phyloP scores from a whole-genome alignment of 53 echinoderm and acorn worm species.

The Arbacia lixula region DNA sequence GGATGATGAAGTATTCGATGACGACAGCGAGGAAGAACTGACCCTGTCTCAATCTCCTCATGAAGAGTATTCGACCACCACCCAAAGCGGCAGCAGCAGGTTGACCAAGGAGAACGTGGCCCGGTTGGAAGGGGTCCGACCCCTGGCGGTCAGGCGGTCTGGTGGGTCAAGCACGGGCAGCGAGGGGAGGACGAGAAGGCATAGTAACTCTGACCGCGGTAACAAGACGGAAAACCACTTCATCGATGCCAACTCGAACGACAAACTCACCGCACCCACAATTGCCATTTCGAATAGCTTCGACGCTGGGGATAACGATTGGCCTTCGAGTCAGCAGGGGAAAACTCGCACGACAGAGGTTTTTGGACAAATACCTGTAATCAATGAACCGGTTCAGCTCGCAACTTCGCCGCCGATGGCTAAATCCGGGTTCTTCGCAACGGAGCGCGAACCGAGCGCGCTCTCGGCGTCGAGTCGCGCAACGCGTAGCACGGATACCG shows the following conservation, averaged over 20 bases:
- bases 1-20: conserved; percentile 42
- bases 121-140: background rate
- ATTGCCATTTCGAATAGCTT: no score
- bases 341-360: no score
- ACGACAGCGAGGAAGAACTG: conserved; percentile 25
- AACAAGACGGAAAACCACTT: background rate
- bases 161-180: conserved; percentile 6
- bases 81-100: background rate
- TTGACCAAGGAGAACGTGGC: conserved; percentile 32
- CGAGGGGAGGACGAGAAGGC: background rate
- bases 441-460: conserved; percentile 34
- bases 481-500: conserved; percentile 20
- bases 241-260: conserved; percentile 20
- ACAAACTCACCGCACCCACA: background rate
- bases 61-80: background rate
- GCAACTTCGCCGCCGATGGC: conserved; percentile 6
- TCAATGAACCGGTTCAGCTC: background rate
- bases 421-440: conserved; percentile 38
- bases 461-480: background rate
- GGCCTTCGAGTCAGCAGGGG: background rate
- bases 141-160: background rate
- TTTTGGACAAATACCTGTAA: no score
- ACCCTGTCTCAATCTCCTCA: background rate
- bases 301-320: no score
- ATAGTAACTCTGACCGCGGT: conserved; percentile 12